phyloP scores from a whole-genome alignment of 1,140 invertebrate genomes.

The Oedothorax gibbosus region DNA sequence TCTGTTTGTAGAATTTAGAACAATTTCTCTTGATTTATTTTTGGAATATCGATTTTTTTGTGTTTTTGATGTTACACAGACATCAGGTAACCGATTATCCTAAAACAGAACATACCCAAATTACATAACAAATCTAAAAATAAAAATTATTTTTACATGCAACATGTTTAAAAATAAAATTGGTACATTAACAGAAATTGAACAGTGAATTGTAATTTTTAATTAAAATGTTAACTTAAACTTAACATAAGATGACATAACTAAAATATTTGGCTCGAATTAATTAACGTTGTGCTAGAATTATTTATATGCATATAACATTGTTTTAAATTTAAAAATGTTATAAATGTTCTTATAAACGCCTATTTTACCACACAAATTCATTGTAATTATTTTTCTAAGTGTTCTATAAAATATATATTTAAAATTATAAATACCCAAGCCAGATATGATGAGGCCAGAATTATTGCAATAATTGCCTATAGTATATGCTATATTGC shows the following conservation, averaged over 20 bases:
- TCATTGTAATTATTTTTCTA: neutral
- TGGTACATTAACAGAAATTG: too few relatives aligned
- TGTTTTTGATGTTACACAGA: constrained; percentile 54
- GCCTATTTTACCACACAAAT: neutral
- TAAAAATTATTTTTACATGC: too few relatives aligned
- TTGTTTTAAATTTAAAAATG: neutral
- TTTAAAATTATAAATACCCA: neutral
- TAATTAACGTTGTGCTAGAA: too few relatives aligned
- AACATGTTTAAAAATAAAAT: too few relatives aligned
- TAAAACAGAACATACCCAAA: constrained; percentile 6
- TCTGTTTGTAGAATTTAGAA: neutral
- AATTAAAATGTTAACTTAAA: too few relatives aligned
- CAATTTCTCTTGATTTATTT: constrained; percentile 46
- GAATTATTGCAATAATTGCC: too few relatives aligned
- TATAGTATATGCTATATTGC: too few relatives aligned
- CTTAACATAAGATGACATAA: too few relatives aligned
- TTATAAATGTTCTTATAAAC: neutral
- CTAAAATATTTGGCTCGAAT: too few relatives aligned
- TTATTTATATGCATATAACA: too few relatives aligned
- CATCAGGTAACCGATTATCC: constrained; percentile 59
- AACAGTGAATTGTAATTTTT: too few relatives aligned
- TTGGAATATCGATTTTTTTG: constrained; percentile 35
- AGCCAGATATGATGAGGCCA: too few relatives aligned
- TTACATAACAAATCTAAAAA: neutral
- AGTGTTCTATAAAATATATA: neutral